Conservation (phyloP, 2,888 invertebrate species). For the Mimumesa dahlbomi region DNA sequence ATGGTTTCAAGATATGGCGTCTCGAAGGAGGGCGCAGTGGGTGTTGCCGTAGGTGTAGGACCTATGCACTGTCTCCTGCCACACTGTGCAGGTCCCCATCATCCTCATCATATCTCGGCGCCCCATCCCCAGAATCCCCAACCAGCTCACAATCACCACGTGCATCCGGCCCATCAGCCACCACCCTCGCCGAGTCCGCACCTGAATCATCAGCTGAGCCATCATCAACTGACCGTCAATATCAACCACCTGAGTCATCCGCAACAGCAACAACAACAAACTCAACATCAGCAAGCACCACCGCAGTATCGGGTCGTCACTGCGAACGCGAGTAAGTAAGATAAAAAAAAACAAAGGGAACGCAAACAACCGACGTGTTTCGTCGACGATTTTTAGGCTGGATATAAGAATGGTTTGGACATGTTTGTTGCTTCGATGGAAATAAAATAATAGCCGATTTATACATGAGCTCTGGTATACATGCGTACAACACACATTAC, state of each 20-base stretch:
- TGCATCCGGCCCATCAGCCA: constrained; percentile 73
- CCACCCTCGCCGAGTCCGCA: constrained; percentile 74
- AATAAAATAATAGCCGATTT: no score
- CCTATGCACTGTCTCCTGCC: constrained; percentile 73
- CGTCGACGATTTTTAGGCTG: no score
- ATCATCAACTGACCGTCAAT: constrained; percentile 74
- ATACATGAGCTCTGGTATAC: no score
- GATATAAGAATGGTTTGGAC: no score
- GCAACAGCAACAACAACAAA: constrained; percentile 71
- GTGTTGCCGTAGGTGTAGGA: constrained; percentile 74
- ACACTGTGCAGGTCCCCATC: constrained; percentile 72
- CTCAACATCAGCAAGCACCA: constrained; percentile 69
- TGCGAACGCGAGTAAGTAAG: constrained; percentile 73
- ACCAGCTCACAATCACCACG: constrained; percentile 73
- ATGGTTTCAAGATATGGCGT: constrained; percentile 78
- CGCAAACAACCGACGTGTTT: no score
- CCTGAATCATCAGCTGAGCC: constrained; percentile 73
- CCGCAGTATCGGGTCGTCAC: constrained; percentile 75
- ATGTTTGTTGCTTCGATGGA: no score
- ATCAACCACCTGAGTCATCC: constrained; percentile 72
- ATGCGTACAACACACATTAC: no score
- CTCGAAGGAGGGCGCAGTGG: constrained; percentile 76
- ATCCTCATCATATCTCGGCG: constrained; percentile 72
- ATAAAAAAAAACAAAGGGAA: no score
- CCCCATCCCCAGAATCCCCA: constrained; percentile 74